Conservation (phyloP, 92 coral and sea anemone species). For the Pocillopora meandrina region DNA sequence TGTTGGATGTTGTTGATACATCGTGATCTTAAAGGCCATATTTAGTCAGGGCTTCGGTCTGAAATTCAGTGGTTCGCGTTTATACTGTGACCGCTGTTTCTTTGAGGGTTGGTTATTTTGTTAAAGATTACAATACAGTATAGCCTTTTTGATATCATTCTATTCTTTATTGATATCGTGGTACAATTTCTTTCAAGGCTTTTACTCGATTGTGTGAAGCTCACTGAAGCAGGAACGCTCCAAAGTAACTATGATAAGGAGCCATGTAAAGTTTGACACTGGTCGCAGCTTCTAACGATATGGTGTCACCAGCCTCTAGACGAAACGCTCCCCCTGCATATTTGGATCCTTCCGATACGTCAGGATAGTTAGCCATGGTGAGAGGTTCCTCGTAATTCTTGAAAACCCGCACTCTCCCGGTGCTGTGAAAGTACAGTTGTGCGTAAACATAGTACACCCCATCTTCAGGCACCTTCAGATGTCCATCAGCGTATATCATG, state of each 20-base stretch:
- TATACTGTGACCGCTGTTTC: too few relatives aligned
- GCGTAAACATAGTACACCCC: conserved; percentile 76
- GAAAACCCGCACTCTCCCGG: conserved; percentile 48
- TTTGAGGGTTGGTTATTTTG: too few relatives aligned
- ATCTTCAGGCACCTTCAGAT: conserved; percentile 59
- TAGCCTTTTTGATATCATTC: too few relatives aligned
- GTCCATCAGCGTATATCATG: conserved; percentile 64
- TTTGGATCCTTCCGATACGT: not conserved
- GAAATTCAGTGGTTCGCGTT: too few relatives aligned
- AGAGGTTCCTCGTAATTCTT: conserved; percentile 9
- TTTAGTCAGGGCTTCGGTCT: too few relatives aligned
- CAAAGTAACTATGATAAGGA: not conserved
- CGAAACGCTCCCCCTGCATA: not conserved
- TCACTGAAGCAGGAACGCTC: conserved; percentile 5
- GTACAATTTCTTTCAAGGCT: too few relatives aligned
- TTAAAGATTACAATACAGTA: too few relatives aligned
- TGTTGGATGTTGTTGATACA: too few relatives aligned
- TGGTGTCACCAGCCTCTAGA: conserved; percentile 16
- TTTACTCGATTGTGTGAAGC: not conserved
- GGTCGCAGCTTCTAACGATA: not conserved
- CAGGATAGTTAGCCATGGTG: not conserved
- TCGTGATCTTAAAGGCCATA: too few relatives aligned
- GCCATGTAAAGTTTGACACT: not conserved
- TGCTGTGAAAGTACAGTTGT: conserved; percentile 58
- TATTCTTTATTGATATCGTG: too few relatives aligned